Base-by-base conservation (phyloP, 1,140 invertebrate species). In the Dinoponera quadriceps region DNA sequence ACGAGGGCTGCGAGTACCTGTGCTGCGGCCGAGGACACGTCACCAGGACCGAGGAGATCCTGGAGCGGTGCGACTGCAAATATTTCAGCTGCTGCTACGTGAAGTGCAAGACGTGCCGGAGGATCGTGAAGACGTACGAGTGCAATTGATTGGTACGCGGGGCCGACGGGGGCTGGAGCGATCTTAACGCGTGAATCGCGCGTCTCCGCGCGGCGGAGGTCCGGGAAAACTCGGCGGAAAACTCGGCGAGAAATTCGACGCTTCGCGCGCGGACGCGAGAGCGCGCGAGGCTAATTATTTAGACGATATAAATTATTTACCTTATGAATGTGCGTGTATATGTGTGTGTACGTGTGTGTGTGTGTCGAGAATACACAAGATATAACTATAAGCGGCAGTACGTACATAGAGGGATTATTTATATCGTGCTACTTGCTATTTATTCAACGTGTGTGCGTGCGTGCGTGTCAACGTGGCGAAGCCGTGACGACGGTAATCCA, bases 61-160 rank as follows among this genome's bases (percentile, higher is more conserved):
- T 96, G 38, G 96, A 97, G 92, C 95, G 97, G 89, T 98, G 98
- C 94, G 96, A 97, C 88, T 99, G 98, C 95, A 97, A 97, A 92
- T 98, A 98, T 94, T 96, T 98, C 92, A 98, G 97, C 95, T 98
- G 98, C 94, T 98, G 98, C 93, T 97, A 97, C 91, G 98, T 99
- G 13, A 96, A 97, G 92, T 99, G 98, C 93, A 96, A 98, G 93
- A 96, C 96, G 1, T 98, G 97, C 93, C 94, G 95, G 84, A 95
- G 95, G 85, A 95, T 95, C 89, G 95, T 95, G 63, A 95, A 97
- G 90, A 96, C 96, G 60, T 95, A 97, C 92, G 96, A 96, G 90
- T 97, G 97, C 92, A 96, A 96, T 93, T 97, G 93, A 68, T 44
- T 55, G 9, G 1, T 62, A 7, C 7, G 54, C 54, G 54, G 22